Evolutionary conservation across 2,888 invertebrate genomes (phyloP).

Genomic region (Tanypteryx hageni): DNA sequence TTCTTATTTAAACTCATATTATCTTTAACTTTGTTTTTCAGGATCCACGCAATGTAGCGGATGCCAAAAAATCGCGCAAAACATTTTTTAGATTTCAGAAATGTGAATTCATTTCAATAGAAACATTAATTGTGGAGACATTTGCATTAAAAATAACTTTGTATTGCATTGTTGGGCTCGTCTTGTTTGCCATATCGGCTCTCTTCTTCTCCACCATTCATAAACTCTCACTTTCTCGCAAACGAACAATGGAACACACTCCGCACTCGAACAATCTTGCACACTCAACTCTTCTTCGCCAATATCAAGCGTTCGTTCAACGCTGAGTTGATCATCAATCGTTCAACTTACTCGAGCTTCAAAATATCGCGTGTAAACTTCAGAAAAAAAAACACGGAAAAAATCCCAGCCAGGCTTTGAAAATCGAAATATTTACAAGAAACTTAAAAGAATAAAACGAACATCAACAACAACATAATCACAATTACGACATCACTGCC

Average conservation of each 20-base stretch:
- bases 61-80: background rate
- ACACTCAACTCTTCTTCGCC: background rate
- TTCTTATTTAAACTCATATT: background rate
- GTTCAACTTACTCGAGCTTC: background rate
- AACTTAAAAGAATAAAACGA: background rate
- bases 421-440: background rate
- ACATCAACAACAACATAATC: constrained; percentile 14
- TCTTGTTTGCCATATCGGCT: constrained; percentile 35
- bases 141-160: constrained; percentile 38
- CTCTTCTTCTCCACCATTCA: background rate
- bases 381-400: background rate
- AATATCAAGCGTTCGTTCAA: background rate
- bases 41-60: background rate
- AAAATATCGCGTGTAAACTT: background rate
- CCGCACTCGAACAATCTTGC: background rate
- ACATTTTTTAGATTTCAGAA: constrained; percentile 41
- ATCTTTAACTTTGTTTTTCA: no score
- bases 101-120: constrained; percentile 40
- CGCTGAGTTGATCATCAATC: background rate
- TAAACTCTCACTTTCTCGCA: background rate
- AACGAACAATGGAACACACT: constrained; percentile 27
- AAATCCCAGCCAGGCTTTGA: constrained; percentile 6
- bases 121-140: constrained; percentile 39
- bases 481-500: constrained; percentile 10
- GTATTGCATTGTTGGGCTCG: constrained; percentile 61